These are phyloP conservation scores for Branchinecta lindahli DNA, from an alignment of 1,140 invertebrate species.

Conservation along the genomic window DNA sequence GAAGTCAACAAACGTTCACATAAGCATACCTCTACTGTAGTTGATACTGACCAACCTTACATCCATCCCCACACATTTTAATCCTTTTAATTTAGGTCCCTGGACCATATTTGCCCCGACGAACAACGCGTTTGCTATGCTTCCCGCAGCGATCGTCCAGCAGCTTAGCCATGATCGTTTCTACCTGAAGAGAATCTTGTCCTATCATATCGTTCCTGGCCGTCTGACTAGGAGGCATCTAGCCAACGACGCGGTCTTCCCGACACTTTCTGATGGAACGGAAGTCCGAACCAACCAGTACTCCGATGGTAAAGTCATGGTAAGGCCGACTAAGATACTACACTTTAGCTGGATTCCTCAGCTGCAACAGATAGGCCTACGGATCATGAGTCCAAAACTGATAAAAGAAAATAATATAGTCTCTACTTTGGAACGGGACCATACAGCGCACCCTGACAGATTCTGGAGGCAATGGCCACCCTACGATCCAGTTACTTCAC, in stretches of 20 bases:
- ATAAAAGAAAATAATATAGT: no score
- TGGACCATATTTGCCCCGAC: conserved; percentile 32
- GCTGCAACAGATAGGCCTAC: conserved; percentile 19
- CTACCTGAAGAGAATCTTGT: conserved; percentile 27
- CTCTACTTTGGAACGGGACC: no score
- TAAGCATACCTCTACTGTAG: no score
- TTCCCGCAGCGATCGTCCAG: conserved; percentile 25
- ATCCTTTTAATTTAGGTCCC: conserved; percentile 23
- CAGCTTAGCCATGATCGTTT: conserved; percentile 23
- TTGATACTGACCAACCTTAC: no score
- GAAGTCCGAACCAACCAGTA: conserved; percentile 18
- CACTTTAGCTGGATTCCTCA: conserved; percentile 21
- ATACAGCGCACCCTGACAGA: no score
- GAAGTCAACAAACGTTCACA: no score
- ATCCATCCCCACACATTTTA: no score
- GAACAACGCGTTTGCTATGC: conserved; percentile 29
- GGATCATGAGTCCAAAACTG: no score
- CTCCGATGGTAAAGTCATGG: conserved; percentile 18
- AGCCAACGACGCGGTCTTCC: conserved; percentile 20
- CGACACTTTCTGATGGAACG: conserved; percentile 22
- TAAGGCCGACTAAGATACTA: conserved; percentile 24
- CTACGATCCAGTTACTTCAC: no score
- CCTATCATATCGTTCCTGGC: conserved; percentile 31
- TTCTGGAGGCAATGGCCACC: no score
- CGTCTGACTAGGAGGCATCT: conserved; percentile 20